Evolutionary conservation across 2,797 vertebrate genomes (phyloP).

Genomic region (Cichlasoma orientale): DNA sequence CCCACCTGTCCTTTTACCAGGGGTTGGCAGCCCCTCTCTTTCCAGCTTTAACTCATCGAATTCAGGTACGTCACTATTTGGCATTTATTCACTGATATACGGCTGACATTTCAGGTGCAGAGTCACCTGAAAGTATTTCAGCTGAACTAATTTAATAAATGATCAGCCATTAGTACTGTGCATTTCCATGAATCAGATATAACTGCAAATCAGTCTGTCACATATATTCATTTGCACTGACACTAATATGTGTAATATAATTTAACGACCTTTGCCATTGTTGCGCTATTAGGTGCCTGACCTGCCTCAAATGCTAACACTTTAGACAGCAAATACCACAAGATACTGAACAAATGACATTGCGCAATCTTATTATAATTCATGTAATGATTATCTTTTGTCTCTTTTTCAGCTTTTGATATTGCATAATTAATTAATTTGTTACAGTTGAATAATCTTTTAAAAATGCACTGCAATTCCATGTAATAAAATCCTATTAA

Average conservation of each 20-base stretch:
- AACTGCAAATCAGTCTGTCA: background rate
- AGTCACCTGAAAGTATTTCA: conserved; percentile 2
- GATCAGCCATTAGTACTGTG: background rate
- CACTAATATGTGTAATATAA: background rate
- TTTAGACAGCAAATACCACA: conserved; percentile 12
- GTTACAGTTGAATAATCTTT: background rate
- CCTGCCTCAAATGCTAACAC: background rate
- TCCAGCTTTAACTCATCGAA: conserved; percentile 98
- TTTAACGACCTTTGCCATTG: background rate
- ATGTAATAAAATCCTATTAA: conserved; percentile 18
- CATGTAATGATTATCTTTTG: background rate
- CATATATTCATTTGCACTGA: background rate
- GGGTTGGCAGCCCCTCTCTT: conserved; percentile 96
- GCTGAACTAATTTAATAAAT: background rate
- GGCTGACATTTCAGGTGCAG: background rate
- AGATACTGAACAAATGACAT: background rate
- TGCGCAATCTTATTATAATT: conserved; percentile 4
- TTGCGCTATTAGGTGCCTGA: background rate
- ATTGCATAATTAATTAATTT: background rate
- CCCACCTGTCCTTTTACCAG: conserved; percentile 94
- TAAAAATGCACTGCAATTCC: background rate
- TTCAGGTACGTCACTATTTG: conserved; percentile 88
- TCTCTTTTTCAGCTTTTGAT: background rate
- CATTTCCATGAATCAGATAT: background rate
- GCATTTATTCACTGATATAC: conserved; percentile 8